Base-by-base conservation (phyloP, 2,113 vertebrate species). In the Podocnemis expansa region DNA sequence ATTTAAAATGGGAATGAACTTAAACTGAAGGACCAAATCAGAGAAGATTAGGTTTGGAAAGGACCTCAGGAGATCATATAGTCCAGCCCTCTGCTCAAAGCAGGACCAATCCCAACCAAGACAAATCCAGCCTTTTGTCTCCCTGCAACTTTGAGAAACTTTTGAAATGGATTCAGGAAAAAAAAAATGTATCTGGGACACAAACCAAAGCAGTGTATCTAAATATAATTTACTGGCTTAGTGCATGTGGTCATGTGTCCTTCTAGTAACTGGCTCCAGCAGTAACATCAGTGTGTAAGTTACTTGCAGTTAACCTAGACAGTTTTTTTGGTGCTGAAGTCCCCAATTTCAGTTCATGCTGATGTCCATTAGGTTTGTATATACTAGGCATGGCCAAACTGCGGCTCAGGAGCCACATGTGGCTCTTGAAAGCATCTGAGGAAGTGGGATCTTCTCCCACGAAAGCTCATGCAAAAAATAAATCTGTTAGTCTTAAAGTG, bases 201-300 rank as follows among this genome's bases (percentile, higher is more conserved):
- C 3, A 75, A 51, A 34, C 14, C 21, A 34, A 16, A 91, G 22
- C 14, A 47, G 0, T 0, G 2, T 55, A 73, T 73, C n/a, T 24
- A 22, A 41, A 73, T 34, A 63, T 34, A 41, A 41, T 24, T 41
- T 31, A 51, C 5, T 38, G 21, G 10, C 75, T 86, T 31, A 82
- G 12, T 51, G 31, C 12, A 10, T 29, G 2, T 22, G 27, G 86
- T 47, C 0, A 19, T 78, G 85, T 81, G 17, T 25, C 80, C 54
- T 54, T n/a, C n/a, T n/a, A 38, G 84, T 8, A 1, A 52, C 82
- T 91, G 16, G 3, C 21, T 90, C 41, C 22, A 80, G 16, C 7
- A 25, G 31, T 79, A 83, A 85, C 88, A 89, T 25, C 2, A 85
- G 5, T 2, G 22, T 22, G 43, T 21, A 85, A 90, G 1, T 27